Percentiles rank a stretch among this genome's conserved stretches.
phyloP scores from a whole-genome alignment of 2,888 invertebrate genomes.

The Macrostomum cliftonense region DNA sequence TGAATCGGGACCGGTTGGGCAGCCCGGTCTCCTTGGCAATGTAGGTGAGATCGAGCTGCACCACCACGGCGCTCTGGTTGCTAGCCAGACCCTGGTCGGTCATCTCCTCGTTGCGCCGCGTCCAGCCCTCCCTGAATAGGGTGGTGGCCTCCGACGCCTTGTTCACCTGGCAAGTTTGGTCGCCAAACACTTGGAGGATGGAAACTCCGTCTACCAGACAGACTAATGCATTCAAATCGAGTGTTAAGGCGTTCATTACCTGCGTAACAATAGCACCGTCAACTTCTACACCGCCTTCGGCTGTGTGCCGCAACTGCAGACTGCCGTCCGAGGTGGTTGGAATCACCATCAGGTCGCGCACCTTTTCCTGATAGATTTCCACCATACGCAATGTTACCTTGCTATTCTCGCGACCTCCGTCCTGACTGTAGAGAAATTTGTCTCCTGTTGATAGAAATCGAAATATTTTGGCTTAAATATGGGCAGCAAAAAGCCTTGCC shows the following conservation, averaged over 20 bases:
- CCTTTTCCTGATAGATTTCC: constrained; percentile 28
- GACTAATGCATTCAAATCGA: too few species aligned
- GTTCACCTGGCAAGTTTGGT: constrained; percentile 11
- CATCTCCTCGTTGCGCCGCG: constrained; percentile 18
- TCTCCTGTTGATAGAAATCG: not conserved
- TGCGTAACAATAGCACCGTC: constrained; percentile 13
- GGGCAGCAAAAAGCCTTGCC: too few species aligned
- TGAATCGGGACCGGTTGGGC: constrained; percentile 26
- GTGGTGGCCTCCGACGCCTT: constrained; percentile 20
- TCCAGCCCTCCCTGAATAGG: constrained; percentile 23
- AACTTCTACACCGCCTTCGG: constrained; percentile 22
- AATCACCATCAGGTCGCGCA: constrained; percentile 24
- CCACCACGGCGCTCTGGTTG: constrained; percentile 20
- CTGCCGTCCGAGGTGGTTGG: constrained; percentile 15
- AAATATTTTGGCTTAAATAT: not conserved
- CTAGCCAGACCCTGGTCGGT: constrained; percentile 26
- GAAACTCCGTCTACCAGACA: too few species aligned
- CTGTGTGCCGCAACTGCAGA: constrained; percentile 21
- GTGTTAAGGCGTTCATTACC: too few species aligned
- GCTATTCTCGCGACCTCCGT: constrained; percentile 14
- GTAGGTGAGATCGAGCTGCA: constrained; percentile 22
- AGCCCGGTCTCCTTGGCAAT: constrained; percentile 19
- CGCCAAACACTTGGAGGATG: too few species aligned
- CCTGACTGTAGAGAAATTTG: not conserved
- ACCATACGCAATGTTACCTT: constrained; percentile 22